Evolutionary conservation across 2,888 invertebrate species (phyloP).

Genomic region (Bellardia bayeri): DNA sequence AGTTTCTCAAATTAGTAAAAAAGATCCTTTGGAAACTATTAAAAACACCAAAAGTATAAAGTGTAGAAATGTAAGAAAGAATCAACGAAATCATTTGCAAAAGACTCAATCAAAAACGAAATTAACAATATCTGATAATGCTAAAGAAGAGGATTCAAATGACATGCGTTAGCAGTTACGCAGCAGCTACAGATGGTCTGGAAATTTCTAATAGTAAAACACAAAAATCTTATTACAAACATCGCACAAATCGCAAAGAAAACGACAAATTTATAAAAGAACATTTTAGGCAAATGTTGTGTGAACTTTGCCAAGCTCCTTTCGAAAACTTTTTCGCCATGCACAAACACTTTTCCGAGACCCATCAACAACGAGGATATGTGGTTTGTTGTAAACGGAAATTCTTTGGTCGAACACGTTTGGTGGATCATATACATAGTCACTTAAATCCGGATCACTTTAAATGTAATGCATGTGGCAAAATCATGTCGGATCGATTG

Average conservation of each 20-base stretch:
- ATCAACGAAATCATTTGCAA: not conserved
- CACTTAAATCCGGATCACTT: slow-evolving; percentile 83
- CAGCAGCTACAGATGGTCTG: not conserved
- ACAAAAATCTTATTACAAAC: slow-evolving; percentile 17
- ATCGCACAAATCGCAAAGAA: slow-evolving; percentile 52
- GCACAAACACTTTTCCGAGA: slow-evolving; percentile 63
- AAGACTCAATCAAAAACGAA: not conserved
- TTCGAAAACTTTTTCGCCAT: slow-evolving; percentile 61
- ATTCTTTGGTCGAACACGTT: slow-evolving; percentile 80
- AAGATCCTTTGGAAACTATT: slow-evolving; percentile 46
- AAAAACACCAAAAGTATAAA: not conserved
- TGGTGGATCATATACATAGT: slow-evolving; percentile 82
- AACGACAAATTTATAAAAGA: slow-evolving; percentile 61
- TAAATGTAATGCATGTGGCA: slow-evolving; percentile 80
- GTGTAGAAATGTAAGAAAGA: not conserved
- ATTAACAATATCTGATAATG: not conserved
- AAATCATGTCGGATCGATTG: slow-evolving; percentile 79
- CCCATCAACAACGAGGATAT: slow-evolving; percentile 78
- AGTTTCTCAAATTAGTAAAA: not conserved
- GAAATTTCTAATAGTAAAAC: not conserved
- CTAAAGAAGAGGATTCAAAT: not conserved
- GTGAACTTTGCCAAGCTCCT: slow-evolving; percentile 49
- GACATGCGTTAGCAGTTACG: not conserved
- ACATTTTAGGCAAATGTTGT: slow-evolving; percentile 44
- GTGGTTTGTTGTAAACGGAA: slow-evolving; percentile 82